These are phyloP conservation scores for Acanthopleura granulata DNA, from an alignment of 2,888 invertebrate species.

Conservation along the genomic window DNA sequence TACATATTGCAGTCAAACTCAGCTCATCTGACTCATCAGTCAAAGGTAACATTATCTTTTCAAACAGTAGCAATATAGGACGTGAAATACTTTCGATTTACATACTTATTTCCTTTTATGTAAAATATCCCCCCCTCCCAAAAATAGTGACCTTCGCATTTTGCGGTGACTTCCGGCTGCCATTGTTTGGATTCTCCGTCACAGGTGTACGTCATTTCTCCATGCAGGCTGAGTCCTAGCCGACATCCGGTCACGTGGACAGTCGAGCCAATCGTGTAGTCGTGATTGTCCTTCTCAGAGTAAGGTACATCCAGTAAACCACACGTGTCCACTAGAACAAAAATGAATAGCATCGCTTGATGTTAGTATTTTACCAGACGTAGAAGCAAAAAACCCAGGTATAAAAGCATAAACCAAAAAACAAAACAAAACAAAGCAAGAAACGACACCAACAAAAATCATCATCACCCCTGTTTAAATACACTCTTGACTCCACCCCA, in stretches of 20 bases:
- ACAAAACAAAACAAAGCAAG: too few species aligned
- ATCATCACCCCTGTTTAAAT: too few species aligned
- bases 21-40: too few species aligned
- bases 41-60: too few species aligned
- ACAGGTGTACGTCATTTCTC: slow-evolving; percentile 41
- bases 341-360: not conserved
- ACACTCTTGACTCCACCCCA: too few species aligned
- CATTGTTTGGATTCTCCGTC: slow-evolving; percentile 38
- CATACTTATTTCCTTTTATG: not conserved
- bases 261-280: slow-evolving; percentile 40
- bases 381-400: too few species aligned
- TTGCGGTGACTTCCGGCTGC: slow-evolving; percentile 38
- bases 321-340: slow-evolving; percentile 45
- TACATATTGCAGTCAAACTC: too few species aligned
- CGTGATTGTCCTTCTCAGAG: slow-evolving; percentile 35
- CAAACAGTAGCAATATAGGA: too few species aligned
- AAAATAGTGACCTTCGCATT: slow-evolving; percentile 31
- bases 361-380: too few species aligned
- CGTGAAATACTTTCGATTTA: not conserved
- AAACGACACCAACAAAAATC: too few species aligned
- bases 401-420: too few species aligned
- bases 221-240: slow-evolving; percentile 33
- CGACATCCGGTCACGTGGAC: slow-evolving; percentile 46
- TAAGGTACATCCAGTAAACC: slow-evolving; percentile 49
- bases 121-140: not conserved